Evolutionary conservation across 2,797 vertebrate species (phyloP), one percentile per base, ranked within the genome.

Genomic region (Sorex maritimensis): DNA sequence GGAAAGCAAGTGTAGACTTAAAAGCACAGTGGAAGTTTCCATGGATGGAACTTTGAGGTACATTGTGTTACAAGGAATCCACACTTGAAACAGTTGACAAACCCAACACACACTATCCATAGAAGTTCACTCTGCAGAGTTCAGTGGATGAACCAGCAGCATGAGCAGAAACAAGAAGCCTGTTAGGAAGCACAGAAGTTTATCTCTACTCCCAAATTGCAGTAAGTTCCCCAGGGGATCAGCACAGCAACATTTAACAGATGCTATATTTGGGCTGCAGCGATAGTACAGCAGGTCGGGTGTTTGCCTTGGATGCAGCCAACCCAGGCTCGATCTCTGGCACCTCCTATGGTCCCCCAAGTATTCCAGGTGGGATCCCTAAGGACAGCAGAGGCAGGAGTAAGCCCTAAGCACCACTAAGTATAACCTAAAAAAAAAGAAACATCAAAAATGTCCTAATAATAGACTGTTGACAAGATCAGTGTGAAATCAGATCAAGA

Each of bases 1-100:
- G 46, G 46, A 95, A 90, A 80, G 68, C 61, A 67, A 72, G 34
- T 75, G 34, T 34, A 92, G 58, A 82, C 72, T 85, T 81, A 72
- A n/a, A 80, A 80, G 80, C 30, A 88, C 77, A 23, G 55, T 38
- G 19, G 28, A 79, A 28, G 34, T 86, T 87, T 88, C 83, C 68
- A 24, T 8, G 30, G 82, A 68, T 93, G 58, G 75, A 88, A 83
- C 63, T 80, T 86, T 44, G 44, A 92, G 52, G 46, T 78, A 73
- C 15, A 34, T 67, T 78, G 6, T 81, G 65, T 65, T 49, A 21
- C 21, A 80, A 86, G 55, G 41, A 86, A 10, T 58, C 63, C 68
- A 30, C 38, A 86, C 72, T 93, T 73, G 68, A 72, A 81, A 77
- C 13, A 71, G 68, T n/a, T 38, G 58, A 65, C n/a, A 65, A 65